Conservation (phyloP, 2,797 vertebrate species). For the Sebastes steindachneri region DNA sequence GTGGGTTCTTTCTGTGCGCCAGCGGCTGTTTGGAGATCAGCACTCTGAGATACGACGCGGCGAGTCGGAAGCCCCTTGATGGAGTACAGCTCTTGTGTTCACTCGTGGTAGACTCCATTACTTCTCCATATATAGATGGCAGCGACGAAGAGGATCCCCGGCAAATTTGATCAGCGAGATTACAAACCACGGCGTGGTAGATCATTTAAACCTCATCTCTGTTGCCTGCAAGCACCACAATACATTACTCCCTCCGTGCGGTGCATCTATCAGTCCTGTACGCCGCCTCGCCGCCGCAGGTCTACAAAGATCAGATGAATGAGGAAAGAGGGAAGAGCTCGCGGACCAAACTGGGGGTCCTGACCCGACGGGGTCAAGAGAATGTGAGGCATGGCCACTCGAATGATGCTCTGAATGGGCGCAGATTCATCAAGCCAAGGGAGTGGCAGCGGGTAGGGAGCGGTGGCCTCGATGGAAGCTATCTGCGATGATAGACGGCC, state of each 20-base stretch:
- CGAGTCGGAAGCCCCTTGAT: slow-evolving; percentile 57
- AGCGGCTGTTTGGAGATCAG: slow-evolving; percentile 36
- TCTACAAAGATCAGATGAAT: slow-evolving; percentile 66
- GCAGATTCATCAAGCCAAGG: slow-evolving; percentile 67
- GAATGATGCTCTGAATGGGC: slow-evolving; percentile 57
- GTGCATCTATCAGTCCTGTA: slow-evolving; percentile 69
- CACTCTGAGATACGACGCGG: slow-evolving; percentile 25
- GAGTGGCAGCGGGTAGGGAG: slow-evolving; percentile 8
- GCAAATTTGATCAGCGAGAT: slow-evolving; percentile 82
- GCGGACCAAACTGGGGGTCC: slow-evolving; percentile 42
- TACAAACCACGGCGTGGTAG: slow-evolving; percentile 72
- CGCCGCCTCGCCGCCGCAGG: slow-evolving; percentile 27
- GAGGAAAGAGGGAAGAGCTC: slow-evolving; percentile 6
- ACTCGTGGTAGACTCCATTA: slow-evolving; percentile 73
- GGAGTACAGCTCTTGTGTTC: slow-evolving; percentile 69
- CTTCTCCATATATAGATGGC: slow-evolving; percentile 69
- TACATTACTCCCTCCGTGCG: slow-evolving; percentile 61
- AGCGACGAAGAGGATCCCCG: slow-evolving; percentile 56
- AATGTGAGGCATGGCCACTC: slow-evolving; percentile 41
- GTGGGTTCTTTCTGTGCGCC: neutral
- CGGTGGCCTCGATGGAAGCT: slow-evolving; percentile 59
- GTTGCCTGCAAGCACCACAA: slow-evolving; percentile 68
- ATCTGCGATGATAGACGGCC: slow-evolving; percentile 65
- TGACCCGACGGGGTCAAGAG: slow-evolving; percentile 54
- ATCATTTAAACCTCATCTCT: slow-evolving; percentile 82